Percentiles rank a stretch among this genome's conserved stretches.
Evolutionary conservation across 2,113 vertebrate genomes (phyloP).

Genomic region (Uropsilus gracilis): DNA sequence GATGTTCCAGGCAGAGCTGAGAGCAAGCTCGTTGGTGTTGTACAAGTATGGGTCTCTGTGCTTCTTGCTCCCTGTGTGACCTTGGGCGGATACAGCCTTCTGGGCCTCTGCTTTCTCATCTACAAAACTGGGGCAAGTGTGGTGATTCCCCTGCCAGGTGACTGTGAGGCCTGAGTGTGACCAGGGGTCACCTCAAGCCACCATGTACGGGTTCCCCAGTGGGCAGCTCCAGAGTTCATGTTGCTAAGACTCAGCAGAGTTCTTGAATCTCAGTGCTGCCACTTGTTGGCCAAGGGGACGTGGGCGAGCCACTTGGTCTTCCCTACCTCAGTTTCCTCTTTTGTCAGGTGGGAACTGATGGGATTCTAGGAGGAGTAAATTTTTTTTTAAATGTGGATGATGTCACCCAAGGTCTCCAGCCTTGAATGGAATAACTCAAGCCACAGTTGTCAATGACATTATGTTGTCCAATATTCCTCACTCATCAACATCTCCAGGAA

Average conservation of each 20-base stretch:
- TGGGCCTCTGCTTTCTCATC: not conserved
- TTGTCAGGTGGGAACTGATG: not conserved
- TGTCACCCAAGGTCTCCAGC: not conserved
- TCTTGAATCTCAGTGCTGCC: not conserved
- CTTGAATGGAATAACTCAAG: fast-evolving
- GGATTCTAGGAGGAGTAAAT: not conserved
- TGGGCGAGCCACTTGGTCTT: not conserved
- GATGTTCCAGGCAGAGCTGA: not conserved
- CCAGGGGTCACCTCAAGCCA: fast-evolving
- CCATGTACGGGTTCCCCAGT: not conserved
- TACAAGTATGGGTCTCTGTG: not conserved
- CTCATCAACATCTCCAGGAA: not conserved
- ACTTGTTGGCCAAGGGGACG: not conserved
- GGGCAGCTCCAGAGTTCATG: not conserved
- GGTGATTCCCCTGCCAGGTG: not conserved
- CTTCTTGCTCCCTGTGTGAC: not conserved
- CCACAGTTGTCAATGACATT: not conserved
- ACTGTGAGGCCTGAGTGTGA: not conserved
- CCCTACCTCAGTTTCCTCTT: not conserved
- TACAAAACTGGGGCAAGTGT: not conserved
- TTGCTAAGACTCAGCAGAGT: not conserved
- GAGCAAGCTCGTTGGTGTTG: not conserved
- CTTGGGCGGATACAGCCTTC: not conserved
- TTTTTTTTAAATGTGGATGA: not conserved
- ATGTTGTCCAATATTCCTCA: not conserved